phyloP scores from a whole-genome alignment of 2,797 vertebrate species.

The Anguilla pacifica region DNA sequence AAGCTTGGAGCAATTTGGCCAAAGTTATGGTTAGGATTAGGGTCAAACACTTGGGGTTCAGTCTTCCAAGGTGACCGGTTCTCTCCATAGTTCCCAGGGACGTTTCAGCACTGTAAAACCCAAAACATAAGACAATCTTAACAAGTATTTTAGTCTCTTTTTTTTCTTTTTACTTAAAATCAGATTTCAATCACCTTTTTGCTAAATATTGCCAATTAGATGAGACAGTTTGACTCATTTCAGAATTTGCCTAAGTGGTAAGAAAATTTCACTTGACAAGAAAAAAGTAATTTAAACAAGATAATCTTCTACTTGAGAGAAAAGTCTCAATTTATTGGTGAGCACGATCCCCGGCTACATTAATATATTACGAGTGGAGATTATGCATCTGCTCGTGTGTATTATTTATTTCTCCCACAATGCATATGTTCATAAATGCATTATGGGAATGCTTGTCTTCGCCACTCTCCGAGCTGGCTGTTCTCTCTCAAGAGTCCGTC shows the following conservation, averaged over 20 bases:
- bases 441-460: background rate
- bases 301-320: too few species aligned
- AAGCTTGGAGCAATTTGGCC: background rate
- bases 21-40: background rate
- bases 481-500: conserved; percentile 22
- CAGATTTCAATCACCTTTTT: too few species aligned
- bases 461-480: background rate
- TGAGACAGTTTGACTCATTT: too few species aligned
- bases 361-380: background rate
- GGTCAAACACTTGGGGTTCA: background rate
- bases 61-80: background rate
- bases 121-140: too few species aligned
- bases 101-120: background rate
- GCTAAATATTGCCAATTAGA: too few species aligned
- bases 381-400: background rate
- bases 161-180: too few species aligned
- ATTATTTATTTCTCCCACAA: background rate
- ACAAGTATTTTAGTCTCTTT: too few species aligned
- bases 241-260: too few species aligned
- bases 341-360: background rate
- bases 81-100: background rate
- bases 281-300: too few species aligned
- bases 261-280: too few species aligned
- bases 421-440: background rate
- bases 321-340: background rate